Base-by-base conservation (phyloP, 1,140 invertebrate species). In the Magallana angulata region DNA sequence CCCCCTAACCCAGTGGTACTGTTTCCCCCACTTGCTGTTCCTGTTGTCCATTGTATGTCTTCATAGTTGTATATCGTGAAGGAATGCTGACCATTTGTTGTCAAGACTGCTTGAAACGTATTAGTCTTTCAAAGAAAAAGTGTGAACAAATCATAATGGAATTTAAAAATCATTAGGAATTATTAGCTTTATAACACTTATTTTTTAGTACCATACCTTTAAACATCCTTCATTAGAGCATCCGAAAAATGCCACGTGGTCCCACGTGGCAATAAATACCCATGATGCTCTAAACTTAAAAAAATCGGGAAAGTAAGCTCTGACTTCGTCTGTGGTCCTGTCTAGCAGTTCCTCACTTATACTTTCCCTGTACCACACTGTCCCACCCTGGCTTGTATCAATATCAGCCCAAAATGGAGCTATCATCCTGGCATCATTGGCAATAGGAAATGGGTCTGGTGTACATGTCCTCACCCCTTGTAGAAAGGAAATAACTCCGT, bases 1-100 rank as follows among this genome's bases (percentile, higher is more conserved):
- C 92, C 92, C 16, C 91, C 92, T 14, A 93, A 87, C 12, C 92
- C 92, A 9, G 89, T 91, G 12, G 87, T 85, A 6, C 80, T 36
- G 57, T 90, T 85, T 57, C 93, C 93, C 0, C 71, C 88, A 71
- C 92, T 93, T 84, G 91, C 92, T n/a, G 91, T 90, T 11, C 93
- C 93, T 57, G 93, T 94, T 0, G 93, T 94, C 94, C 94, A 94
- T 57, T 90, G 87, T 8, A 93, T 92, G 36, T 91, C 89, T 57
- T 92, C 90, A 90, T 95, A 95, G 87, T 94, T 93, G 71, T 93
- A 92, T 3, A 94, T 91, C 1, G 92, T 91, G 85, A 94, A 94
- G 1, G 94, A 94, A 48, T 88, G 87, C 18, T 24, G 57, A 0
- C 93, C 92, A 88, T 94, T 91, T 0, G 93, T 93, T 9, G 92